Evolutionary conservation across 2,888 invertebrate species (phyloP).

Genomic region (Caenorhabditis sp.): DNA sequence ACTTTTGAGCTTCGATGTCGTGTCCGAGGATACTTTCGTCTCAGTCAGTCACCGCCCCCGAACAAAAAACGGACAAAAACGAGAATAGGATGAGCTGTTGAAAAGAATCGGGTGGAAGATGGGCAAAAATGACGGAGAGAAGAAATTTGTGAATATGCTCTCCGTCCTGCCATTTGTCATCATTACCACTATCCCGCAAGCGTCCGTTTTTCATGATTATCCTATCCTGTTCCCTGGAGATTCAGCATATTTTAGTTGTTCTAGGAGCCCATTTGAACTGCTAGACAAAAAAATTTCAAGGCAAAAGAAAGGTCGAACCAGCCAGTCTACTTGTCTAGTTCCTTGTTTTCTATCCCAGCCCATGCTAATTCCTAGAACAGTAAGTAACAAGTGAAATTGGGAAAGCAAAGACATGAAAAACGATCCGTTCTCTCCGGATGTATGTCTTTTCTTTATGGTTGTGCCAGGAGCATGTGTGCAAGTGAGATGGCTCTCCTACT

Average conservation of each 20-base stretch:
- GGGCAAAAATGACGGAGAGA: conserved; percentile 43
- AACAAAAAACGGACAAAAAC: conserved; percentile 27
- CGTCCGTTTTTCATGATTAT: too few relatives aligned
- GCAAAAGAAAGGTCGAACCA: too few relatives aligned
- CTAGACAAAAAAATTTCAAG: too few relatives aligned
- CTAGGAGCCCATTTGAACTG: too few relatives aligned
- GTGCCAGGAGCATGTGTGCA: conserved; percentile 43
- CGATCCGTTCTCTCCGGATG: conserved; percentile 40
- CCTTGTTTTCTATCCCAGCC: conserved; percentile 3
- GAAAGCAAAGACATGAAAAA: conserved; percentile 31
- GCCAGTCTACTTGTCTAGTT: neutral
- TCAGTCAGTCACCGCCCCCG: conserved; percentile 37
- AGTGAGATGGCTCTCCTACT: conserved; percentile 15
- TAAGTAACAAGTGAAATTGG: neutral
- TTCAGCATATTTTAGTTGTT: too few relatives aligned
- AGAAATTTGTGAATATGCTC: conserved; percentile 33
- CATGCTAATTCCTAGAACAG: conserved; percentile 19
- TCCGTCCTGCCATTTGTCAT: neutral
- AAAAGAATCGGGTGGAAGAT: too few relatives aligned
- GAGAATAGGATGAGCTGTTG: conserved; percentile 2
- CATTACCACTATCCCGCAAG: neutral
- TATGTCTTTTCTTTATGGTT: conserved; percentile 46
- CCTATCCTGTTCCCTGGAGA: too few relatives aligned
- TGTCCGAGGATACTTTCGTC: conserved; percentile 46
- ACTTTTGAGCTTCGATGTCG: conserved; percentile 52